Percentiles rank a stretch among this genome's conserved stretches.
phyloP scores from a whole-genome alignment of 2,113 vertebrate species.

The Syrmaticus mikado region DNA sequence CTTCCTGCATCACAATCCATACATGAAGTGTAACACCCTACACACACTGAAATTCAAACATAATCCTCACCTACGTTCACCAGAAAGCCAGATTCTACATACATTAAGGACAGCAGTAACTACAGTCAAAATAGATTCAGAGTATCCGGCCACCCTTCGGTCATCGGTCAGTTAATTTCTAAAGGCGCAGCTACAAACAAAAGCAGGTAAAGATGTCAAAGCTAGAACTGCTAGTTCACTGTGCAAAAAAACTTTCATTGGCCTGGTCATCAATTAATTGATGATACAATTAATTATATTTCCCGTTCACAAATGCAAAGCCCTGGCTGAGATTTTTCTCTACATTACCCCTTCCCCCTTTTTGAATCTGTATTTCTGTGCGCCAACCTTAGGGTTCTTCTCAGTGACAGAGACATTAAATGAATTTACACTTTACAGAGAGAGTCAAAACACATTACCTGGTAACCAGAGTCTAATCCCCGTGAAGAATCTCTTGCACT shows the following conservation, averaged over 20 bases:
- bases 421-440: background rate
- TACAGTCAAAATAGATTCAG: background rate
- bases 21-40: accelerated
- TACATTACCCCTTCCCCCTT: background rate
- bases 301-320: background rate
- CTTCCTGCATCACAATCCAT: background rate
- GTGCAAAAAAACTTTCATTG: background rate
- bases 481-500: conserved; percentile 82
- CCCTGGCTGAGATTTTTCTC: background rate
- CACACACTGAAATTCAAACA: background rate
- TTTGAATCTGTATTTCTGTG: no score
- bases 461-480: conserved; percentile 87
- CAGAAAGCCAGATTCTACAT: background rate
- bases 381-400: background rate
- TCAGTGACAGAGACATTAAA: background rate
- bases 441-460: conserved; percentile 80
- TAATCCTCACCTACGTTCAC: background rate
- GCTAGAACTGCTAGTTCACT: background rate
- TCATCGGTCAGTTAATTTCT: background rate
- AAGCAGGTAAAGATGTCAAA: background rate
- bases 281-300: background rate
- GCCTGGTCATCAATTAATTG: background rate
- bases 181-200: background rate
- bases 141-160: background rate
- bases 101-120: background rate